Percentiles rank a stretch among this genome's conserved stretches.
Evolutionary conservation across 2,888 invertebrate genomes (phyloP).

Genomic region (Andrena bucephala): DNA sequence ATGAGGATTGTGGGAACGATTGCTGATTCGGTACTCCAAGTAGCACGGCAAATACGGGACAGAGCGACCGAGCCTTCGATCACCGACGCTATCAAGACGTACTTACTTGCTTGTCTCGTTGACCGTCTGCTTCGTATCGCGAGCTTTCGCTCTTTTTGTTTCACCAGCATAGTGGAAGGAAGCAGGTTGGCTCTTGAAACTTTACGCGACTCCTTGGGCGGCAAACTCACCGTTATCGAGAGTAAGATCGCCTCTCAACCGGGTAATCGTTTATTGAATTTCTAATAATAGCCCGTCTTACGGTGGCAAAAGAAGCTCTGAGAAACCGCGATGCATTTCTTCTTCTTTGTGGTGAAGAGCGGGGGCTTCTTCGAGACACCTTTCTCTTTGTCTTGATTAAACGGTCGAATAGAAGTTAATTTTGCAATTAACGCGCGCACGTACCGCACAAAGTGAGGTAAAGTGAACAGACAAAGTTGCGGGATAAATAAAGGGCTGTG

Average conservation of each 20-base stretch:
- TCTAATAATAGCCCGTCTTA: conserved; percentile 21
- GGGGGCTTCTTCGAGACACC: conserved; percentile 1
- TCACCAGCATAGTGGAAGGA: too few relatives aligned
- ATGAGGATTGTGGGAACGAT: conserved; percentile 60
- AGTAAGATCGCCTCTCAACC: background rate
- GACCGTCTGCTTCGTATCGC: conserved; percentile 11
- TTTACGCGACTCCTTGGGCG: background rate
- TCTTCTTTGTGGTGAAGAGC: background rate
- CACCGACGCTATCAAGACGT: conserved; percentile 25
- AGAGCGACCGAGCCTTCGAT: conserved; percentile 39
- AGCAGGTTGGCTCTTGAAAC: too few relatives aligned
- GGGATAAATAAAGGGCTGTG: conserved; percentile 57
- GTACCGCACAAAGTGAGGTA: conserved; percentile 26
- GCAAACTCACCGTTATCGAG: background rate
- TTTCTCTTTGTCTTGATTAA: conserved; percentile 49
- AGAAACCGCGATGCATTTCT: conserved; percentile 5
- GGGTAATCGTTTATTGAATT: conserved; percentile 30
- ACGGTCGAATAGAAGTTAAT: conserved; percentile 40
- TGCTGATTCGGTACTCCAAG: conserved; percentile 46
- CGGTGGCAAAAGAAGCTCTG: background rate
- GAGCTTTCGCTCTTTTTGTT: too few relatives aligned
- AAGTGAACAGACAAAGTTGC: conserved; percentile 44
- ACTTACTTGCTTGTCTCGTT: background rate
- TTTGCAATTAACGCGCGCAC: conserved; percentile 19
- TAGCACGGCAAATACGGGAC: conserved; percentile 25